Conservation (phyloP, 2,797 vertebrate species). For the Platyrinchus mystaceus region DNA sequence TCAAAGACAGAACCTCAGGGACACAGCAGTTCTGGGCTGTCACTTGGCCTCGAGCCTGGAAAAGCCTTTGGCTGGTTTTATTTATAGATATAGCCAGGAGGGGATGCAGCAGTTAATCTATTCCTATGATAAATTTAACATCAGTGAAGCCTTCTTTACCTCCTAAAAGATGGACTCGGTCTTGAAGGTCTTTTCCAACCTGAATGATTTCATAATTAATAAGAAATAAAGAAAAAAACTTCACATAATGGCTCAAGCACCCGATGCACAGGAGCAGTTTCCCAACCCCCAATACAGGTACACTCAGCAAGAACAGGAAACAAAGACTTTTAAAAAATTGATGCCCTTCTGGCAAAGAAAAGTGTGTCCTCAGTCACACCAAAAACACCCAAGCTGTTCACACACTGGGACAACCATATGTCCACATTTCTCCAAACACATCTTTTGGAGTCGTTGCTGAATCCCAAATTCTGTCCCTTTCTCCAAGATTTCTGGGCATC, state of each 20-base stretch:
- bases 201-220: background rate
- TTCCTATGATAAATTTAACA: background rate
- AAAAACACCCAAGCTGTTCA: background rate
- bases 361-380: background rate
- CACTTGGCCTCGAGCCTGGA: background rate
- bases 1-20: background rate
- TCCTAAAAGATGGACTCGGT: rapidly evolving
- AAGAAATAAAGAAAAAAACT: background rate
- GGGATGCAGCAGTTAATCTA: background rate
- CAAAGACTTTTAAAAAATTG: background rate
- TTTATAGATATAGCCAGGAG: background rate
- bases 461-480: background rate
- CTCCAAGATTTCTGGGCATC: background rate
- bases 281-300: background rate
- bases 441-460: background rate
- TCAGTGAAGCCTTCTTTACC: background rate
- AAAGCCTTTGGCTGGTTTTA: background rate
- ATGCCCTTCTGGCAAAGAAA: background rate
- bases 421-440: background rate
- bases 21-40: background rate
- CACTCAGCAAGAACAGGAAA: background rate
- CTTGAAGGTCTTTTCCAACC: background rate
- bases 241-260: background rate
- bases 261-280: background rate
- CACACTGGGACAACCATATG: background rate